Conservation (phyloP, 2,888 invertebrate species). For the Himalopsyche anomala region DNA sequence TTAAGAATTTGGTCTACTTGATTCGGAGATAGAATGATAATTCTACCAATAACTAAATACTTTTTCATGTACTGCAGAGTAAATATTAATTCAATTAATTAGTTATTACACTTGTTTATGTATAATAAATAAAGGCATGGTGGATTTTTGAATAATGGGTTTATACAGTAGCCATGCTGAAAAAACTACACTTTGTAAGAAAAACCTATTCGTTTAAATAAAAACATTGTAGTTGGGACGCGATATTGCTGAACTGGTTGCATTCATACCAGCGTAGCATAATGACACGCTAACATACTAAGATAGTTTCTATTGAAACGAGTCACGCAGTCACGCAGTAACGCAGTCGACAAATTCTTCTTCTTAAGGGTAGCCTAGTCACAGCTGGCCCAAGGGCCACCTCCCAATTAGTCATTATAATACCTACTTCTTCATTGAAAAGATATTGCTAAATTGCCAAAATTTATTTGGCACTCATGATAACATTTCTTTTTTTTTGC, state of each 20-base stretch:
- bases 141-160: too few relatives aligned
- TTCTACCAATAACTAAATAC: too few relatives aligned
- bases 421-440: constrained; percentile 4
- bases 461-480: not conserved
- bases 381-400: constrained; percentile 17
- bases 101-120: too few relatives aligned
- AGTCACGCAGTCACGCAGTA: constrained; percentile 1
- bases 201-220: not conserved
- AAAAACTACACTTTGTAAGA: too few relatives aligned
- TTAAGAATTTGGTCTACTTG: too few relatives aligned
- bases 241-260: not conserved
- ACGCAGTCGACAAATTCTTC: constrained; percentile 4
- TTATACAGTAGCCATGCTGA: too few relatives aligned
- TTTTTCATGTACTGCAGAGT: too few relatives aligned
- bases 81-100: too few relatives aligned
- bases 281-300: constrained; percentile 22
- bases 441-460: constrained; percentile 1
- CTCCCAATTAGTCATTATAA: constrained; percentile 20
- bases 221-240: not conserved
- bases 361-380: constrained; percentile 3
- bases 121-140: too few relatives aligned
- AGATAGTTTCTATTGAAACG: constrained; percentile 1
- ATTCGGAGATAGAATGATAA: too few relatives aligned
- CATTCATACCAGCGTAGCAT: constrained; percentile 5
- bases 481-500: too few relatives aligned